Evolutionary conservation across 2,888 invertebrate species (phyloP).

Genomic region (Atethmia centrago): DNA sequence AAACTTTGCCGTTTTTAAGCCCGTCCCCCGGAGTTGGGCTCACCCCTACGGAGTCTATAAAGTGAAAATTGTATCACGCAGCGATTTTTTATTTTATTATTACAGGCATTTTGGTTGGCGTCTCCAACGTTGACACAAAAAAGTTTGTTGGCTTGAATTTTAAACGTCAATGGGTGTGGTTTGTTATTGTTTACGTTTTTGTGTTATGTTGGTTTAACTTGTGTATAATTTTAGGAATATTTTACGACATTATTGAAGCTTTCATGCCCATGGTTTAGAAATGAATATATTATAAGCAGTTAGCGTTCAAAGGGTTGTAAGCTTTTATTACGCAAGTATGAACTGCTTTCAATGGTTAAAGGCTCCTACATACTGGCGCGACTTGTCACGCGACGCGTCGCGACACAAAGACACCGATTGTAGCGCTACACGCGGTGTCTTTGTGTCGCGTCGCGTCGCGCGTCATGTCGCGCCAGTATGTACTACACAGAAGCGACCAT

Average conservation of each 20-base stretch:
- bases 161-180: constrained; percentile 18
- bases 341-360: constrained; percentile 32
- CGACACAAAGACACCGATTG: no score
- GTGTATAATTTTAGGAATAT: constrained; percentile 16
- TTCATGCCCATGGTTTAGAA: constrained; percentile 14
- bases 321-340: constrained; percentile 34
- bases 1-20: constrained; percentile 68
- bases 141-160: constrained; percentile 38
- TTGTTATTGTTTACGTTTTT: constrained; percentile 24
- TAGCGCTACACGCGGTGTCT: no score
- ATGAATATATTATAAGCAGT: constrained; percentile 32
- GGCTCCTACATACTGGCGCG: no score
- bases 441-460: no score
- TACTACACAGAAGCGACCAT: constrained; percentile 40
- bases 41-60: constrained; percentile 57
- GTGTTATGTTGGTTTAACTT: not conserved
- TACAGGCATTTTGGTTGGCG: constrained; percentile 33
- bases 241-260: constrained; percentile 15
- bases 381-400: no score
- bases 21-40: constrained; percentile 55
- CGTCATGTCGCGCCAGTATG: no score
- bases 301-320: constrained; percentile 13
- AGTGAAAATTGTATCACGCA: constrained; percentile 64
- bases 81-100: constrained; percentile 60
- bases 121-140: constrained; percentile 36